A percentile compares a stretch with the other conserved stretches of the same genome.
Evolutionary conservation across 2,888 invertebrate genomes (phyloP).

Genomic region (Kryphioiulus occultus): DNA sequence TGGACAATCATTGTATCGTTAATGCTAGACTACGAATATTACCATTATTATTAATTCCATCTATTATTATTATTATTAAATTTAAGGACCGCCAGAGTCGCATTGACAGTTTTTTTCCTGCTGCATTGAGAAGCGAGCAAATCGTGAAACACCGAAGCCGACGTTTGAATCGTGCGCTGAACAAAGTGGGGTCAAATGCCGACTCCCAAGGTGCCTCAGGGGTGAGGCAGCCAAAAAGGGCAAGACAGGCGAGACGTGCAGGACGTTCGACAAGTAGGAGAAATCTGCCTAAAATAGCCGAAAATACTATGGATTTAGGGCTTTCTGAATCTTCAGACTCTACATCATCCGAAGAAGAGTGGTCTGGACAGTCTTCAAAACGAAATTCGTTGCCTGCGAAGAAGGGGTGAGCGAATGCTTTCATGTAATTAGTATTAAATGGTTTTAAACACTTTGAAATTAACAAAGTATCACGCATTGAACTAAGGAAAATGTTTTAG

Average conservation of each 20-base stretch:
- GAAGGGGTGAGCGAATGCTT: background rate
- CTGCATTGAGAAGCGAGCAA: background rate
- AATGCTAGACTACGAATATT: too few species aligned
- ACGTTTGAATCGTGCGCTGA: constrained; percentile 21
- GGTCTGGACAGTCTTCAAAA: background rate
- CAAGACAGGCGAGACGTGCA: background rate
- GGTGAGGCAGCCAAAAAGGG: background rate
- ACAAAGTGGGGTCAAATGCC: background rate
- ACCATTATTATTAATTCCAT: too few species aligned
- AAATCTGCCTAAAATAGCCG: background rate
- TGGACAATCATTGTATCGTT: too few species aligned
- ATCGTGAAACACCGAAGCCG: background rate
- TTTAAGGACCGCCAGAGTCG: constrained; percentile 33
- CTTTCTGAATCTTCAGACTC: constrained; percentile 47
- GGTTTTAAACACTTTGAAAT: background rate
- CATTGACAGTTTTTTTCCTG: constrained; percentile 22
- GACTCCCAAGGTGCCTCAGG: background rate
- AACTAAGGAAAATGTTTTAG: too few species aligned
- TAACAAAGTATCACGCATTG: background rate
- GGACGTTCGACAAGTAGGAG: background rate
- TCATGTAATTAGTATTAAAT: background rate
- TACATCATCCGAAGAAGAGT: background rate
- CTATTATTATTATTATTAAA: background rate
- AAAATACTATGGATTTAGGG: background rate
- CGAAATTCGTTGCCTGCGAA: background rate